Evolutionary conservation across 2,113 vertebrate species (phyloP), one percentile per base, ranked within the genome.

Genomic region (Thamnophis sirtalis): DNA sequence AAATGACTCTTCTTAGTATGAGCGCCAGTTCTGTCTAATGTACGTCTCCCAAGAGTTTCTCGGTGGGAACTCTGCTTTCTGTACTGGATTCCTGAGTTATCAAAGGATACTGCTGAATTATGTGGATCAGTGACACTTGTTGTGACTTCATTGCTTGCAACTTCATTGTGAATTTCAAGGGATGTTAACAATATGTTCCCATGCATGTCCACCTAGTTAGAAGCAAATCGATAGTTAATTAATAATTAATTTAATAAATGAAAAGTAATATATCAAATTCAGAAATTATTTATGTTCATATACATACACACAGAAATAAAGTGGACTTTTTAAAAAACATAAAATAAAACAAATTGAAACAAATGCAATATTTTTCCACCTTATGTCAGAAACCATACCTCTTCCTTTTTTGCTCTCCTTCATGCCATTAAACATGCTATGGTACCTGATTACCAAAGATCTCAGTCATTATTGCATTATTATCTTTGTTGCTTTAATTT

Each of bases 161-260:
- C 98, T 95, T 99, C 99, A 0, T 99, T 99, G 97, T 99, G 99
- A 95, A 99, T 99, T 97, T 99, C 99, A 97, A 99, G 97, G 0
- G 99, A 98, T 13, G 99, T 98, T 91, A 99, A 96, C 91, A 99
- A 96, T 95, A 99, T 99, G 86, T 99, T 99, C 92, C 99, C 99
- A 91, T 98, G 98, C 91, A 98, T 98, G 93, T 99, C 99, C 96
- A 99, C 98, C 99, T 99, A 89, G 19, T 43, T 6, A 94, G 93
- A 95, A 93, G 89, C 0, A 95, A 91, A 93, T 91, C 80, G 8
- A 90, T n/a, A 1, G 43, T 63, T 84, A 85, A 73, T 94, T 90
- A 49, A 58, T 55, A 95, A 93, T 55, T 58, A 9, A 93, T 94
- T 93, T n/a, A 85, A 73, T 50, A 89, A 51, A 85, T 53, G 51